A percentile compares a stretch with the other conserved stretches of the same genome.
Conservation (phyloP, 2,113 vertebrate species). For the Salvator merianae region DNA sequence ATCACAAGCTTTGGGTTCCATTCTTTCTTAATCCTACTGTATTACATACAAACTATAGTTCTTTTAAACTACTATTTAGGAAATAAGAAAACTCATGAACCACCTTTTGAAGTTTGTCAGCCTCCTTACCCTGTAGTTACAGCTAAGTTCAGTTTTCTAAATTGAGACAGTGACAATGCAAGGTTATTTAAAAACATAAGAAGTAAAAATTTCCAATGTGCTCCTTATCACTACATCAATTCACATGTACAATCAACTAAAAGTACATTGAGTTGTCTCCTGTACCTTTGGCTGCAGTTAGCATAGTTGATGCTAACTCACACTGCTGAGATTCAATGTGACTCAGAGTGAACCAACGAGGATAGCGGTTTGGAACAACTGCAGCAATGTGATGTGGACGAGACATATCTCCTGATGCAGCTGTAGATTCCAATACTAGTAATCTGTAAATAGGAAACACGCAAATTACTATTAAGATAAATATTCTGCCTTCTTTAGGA, state of each 20-base stretch:
- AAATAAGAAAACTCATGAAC: neutral
- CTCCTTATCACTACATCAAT: neutral
- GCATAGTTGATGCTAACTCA: constrained; percentile 93
- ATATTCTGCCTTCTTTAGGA: neutral
- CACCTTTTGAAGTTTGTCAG: neutral
- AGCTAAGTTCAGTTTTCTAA: neutral
- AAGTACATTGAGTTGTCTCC: constrained; percentile 8
- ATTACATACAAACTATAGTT: neutral
- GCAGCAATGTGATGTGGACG: constrained; percentile 97
- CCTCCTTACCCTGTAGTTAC: neutral
- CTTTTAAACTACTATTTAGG: neutral
- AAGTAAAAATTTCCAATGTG: neutral
- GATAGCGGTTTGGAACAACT: constrained; percentile 95
- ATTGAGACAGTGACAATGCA: neutral
- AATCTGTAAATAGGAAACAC: constrained; percentile 77
- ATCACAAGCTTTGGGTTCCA: neutral
- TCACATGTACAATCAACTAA: constrained; percentile 2
- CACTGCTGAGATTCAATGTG: constrained; percentile 96
- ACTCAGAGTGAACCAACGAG: constrained; percentile 95
- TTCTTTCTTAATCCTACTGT: neutral
- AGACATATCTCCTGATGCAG: constrained; percentile 90
- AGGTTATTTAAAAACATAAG: neutral
- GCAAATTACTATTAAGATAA: neutral
- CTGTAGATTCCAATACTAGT: constrained; percentile 95
- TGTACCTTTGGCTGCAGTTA: constrained; percentile 94